Evolutionary conservation across 2,797 vertebrate genomes (phyloP).

Genomic region (Gymnopithys bicolor): DNA sequence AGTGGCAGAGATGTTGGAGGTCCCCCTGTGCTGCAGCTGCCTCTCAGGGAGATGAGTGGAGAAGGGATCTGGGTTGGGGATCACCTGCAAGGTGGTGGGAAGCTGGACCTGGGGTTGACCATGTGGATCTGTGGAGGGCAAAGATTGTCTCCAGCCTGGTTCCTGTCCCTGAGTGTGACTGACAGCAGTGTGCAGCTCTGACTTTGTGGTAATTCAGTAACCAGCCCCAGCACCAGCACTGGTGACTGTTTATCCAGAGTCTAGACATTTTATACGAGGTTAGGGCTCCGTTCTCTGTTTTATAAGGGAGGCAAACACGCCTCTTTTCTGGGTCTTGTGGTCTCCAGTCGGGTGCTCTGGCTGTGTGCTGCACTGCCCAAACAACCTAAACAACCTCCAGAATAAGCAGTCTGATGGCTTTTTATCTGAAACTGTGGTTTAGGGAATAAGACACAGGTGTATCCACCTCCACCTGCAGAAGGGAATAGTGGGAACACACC

Average conservation of each 20-base stretch:
- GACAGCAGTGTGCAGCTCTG: background rate
- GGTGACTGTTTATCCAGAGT: conserved; percentile 60
- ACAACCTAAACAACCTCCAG: background rate
- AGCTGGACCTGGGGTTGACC: background rate
- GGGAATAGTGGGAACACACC: background rate
- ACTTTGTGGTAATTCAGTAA: conserved; percentile 1
- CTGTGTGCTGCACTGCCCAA: background rate
- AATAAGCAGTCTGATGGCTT: background rate
- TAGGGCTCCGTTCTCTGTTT: conserved; percentile 36
- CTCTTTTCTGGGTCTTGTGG: background rate
- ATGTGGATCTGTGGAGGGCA: background rate
- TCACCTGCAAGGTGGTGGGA: background rate
- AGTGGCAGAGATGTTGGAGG: background rate
- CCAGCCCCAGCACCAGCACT: background rate
- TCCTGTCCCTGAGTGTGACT: background rate
- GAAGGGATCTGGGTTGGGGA: background rate
- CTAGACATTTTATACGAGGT: conserved; percentile 61
- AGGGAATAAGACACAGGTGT: background rate
- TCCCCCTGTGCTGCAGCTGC: background rate
- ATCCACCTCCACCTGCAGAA: background rate
- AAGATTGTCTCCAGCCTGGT: background rate
- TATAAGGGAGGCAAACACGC: conserved; percentile 15
- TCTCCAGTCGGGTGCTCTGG: background rate
- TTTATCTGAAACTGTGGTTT: background rate
- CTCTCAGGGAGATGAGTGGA: background rate